Percentiles rank a stretch among this genome's conserved stretches.
These are phyloP conservation scores for Eulithis prunata DNA, from an alignment of 2,888 invertebrate genomes.

Conservation along the genomic window DNA sequence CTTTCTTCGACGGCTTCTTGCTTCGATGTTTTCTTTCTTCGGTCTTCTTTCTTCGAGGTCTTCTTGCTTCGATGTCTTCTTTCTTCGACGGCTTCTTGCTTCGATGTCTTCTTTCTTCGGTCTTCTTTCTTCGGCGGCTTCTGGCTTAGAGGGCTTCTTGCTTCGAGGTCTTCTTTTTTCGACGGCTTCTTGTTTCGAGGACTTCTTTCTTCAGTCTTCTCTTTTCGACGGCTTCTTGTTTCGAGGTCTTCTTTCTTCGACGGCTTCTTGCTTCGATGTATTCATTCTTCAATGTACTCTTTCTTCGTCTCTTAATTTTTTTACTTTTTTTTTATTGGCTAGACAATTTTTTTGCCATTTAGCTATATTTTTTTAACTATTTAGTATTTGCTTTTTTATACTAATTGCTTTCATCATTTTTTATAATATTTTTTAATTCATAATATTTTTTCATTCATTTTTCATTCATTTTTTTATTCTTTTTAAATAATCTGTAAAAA, in stretches of 20 bases:
- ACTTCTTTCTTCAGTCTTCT: constrained; percentile 1
- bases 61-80: constrained; percentile 24
- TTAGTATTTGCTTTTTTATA: neutral
- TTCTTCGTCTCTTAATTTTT: constrained; percentile 11
- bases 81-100: constrained; percentile 29
- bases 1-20: neutral
- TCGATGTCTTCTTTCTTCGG: constrained; percentile 20
- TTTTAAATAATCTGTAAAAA: no score
- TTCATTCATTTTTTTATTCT: no score
- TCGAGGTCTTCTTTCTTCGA: constrained; percentile 21
- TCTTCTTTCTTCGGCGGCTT: constrained; percentile 2
- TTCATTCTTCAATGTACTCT: constrained; percentile 25
- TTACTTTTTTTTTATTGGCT: neutral
- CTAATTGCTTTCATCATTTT: neutral
- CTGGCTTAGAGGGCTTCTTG: no score
- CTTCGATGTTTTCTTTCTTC: constrained; percentile 24
- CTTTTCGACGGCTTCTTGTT: constrained; percentile 9
- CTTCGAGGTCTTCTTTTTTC: constrained; percentile 6
- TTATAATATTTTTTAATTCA: neutral
- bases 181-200: neutral
- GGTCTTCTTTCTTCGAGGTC: neutral
- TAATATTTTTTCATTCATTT: neutral
- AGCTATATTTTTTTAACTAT: neutral
- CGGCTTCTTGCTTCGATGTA: constrained; percentile 25
- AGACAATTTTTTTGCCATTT: neutral